Base-by-base conservation (phyloP, 2,113 vertebrate genomes). In the Nothoprocta perdicaria region DNA sequence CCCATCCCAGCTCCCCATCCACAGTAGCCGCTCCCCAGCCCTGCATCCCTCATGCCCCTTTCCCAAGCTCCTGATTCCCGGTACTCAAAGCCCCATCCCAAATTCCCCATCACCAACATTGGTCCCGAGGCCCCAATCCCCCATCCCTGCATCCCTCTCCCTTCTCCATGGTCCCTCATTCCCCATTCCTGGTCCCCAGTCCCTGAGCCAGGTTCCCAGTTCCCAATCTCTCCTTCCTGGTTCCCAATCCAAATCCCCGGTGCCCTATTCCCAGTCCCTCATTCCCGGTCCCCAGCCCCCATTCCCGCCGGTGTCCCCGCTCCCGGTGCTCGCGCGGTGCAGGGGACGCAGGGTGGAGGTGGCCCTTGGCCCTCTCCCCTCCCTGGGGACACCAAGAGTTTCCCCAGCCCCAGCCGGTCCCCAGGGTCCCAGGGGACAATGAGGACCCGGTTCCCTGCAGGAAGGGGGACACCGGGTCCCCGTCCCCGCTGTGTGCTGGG, bases 1-100 rank as follows among this genome's bases (percentile, higher is more conserved):
- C 10, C 0, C 0, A 3, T 33, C 22, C 14, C 27, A 6, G 27
- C 26, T 55, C 27, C 27, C 53, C 14, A 9, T 16, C 53, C 53
- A 16, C 53, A 29, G 53, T 16, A 17, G 27, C 15, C 9, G 14
- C 6, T 29, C 14, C 53, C 53, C 53, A 55, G 53, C 29, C 16
- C 27, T 29, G 26, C 53, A 55, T 55, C 53, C 53, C 14, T 16
- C 8, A 29, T 29, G 26, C 53, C 53, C 50, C 50, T 21, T 52
- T 52, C 50, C 50, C 50, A 24, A 26, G 23, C 13, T 52, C 50
- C 50, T 12, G 12, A 52, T 52, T 52, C 50, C 50, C 52, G 14
- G 50, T 26, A 12, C 50, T 12, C 13, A 24, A 27, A 27, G 8
- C 53, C 53, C 10, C 14, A 31, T 55, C 24, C 53, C 53, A 9